phyloP scores from a whole-genome alignment of 2,888 invertebrate species.

The Eupithecia subfuscata region DNA sequence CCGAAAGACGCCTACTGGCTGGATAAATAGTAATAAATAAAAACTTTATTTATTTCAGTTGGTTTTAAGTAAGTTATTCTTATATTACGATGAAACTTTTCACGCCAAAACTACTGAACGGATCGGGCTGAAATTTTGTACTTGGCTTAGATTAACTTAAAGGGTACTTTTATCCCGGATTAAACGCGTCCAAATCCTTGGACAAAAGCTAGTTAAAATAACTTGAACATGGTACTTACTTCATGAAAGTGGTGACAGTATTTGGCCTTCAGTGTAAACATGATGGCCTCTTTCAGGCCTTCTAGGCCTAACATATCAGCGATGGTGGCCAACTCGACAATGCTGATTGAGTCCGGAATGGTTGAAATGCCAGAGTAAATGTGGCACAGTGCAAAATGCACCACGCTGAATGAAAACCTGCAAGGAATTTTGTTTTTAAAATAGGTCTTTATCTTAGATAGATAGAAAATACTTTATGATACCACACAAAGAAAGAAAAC shows the following conservation, averaged over 20 bases:
- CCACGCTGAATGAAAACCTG: conserved; percentile 92
- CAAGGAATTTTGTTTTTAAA: conserved; percentile 37
- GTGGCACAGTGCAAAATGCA: conserved; percentile 96
- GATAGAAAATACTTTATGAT: no score
- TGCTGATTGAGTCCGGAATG: conserved; percentile 93
- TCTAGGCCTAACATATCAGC: conserved; percentile 96
- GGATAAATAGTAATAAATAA: no score
- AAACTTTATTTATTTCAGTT: no score
- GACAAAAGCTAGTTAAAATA: not conserved
- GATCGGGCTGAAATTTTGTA: not conserved
- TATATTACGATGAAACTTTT: no score
- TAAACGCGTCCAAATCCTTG: not conserved
- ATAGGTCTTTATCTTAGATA: not conserved
- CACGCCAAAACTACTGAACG: not conserved
- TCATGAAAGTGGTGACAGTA: conserved; percentile 98
- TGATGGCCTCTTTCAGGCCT: conserved; percentile 95
- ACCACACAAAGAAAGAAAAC: no score
- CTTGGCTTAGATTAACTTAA: not conserved
- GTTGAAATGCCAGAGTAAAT: conserved; percentile 97
- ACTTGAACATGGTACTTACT: conserved; percentile 58
- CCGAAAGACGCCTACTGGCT: not conserved
- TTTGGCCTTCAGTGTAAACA: conserved; percentile 92
- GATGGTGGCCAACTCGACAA: conserved; percentile 93
- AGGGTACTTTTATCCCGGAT: not conserved
- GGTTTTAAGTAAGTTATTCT: no score